A percentile compares a stretch with the other conserved stretches of the same genome.
Evolutionary conservation across 2,797 vertebrate genomes (phyloP).

Genomic region (Nannoperca australis): DNA sequence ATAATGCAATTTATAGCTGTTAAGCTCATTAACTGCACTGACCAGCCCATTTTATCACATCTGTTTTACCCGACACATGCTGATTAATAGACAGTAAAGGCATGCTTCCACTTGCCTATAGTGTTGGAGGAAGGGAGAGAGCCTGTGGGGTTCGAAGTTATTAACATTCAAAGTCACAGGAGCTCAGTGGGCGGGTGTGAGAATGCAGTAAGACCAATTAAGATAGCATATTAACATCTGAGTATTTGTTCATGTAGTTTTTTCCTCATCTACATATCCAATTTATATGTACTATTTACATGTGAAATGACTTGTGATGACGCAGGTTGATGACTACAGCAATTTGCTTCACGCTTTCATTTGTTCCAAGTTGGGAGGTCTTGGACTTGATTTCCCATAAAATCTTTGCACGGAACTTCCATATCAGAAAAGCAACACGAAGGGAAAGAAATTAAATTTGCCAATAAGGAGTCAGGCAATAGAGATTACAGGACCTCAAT

Average conservation of each 20-base stretch:
- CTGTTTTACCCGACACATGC: constrained; percentile 43
- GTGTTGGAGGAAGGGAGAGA: constrained; percentile 30
- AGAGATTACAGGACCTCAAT: constrained; percentile 48
- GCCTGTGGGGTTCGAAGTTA: constrained; percentile 41
- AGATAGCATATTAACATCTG: constrained; percentile 36
- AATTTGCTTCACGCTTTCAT: constrained; percentile 39
- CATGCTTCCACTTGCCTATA: constrained; percentile 39
- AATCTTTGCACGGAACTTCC: constrained; percentile 32
- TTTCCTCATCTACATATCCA: constrained; percentile 42
- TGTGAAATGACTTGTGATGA: constrained; percentile 45
- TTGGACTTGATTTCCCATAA: constrained; percentile 36
- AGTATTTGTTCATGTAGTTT: constrained; percentile 26
- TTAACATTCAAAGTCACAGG: constrained; percentile 62
- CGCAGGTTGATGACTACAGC: constrained; percentile 8
- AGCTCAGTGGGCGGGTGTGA: constrained; percentile 28
- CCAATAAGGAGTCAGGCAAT: constrained; percentile 28
- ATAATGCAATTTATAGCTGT: constrained; percentile 53
- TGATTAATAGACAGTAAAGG: constrained; percentile 61
- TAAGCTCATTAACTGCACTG: constrained; percentile 61
- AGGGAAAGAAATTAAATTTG: constrained; percentile 41
- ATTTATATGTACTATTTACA: constrained; percentile 42
- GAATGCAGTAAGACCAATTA: constrained; percentile 47
- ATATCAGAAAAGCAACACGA: constrained; percentile 29
- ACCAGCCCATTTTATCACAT: constrained; percentile 60
- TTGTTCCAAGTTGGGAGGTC: constrained; percentile 40